Conservation (phyloP, 2,888 invertebrate species). For the Lasioglossum calceatum region DNA sequence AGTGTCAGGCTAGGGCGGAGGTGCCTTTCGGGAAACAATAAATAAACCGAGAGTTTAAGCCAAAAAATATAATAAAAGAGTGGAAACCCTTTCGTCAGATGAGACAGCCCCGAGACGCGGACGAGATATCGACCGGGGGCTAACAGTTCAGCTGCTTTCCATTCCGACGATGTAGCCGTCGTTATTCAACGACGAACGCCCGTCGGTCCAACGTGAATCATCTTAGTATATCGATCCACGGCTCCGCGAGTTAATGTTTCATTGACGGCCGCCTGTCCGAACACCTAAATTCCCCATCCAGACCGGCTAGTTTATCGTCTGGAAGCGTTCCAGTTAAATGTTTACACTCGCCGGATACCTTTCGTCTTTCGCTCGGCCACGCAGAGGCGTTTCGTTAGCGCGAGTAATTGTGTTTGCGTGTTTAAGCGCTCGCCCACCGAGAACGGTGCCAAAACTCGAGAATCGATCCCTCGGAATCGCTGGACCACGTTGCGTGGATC, state of each 20-base stretch:
- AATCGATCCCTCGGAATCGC: slow-evolving; percentile 2
- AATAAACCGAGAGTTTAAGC: neutral
- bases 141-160: neutral
- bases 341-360: slow-evolving; percentile 35
- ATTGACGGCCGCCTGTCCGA: slow-evolving; percentile 26
- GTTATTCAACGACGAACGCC: slow-evolving; percentile 14
- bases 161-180: neutral
- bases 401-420: slow-evolving; percentile 56
- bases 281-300: slow-evolving; percentile 40
- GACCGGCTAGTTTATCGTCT: slow-evolving; percentile 54
- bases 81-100: neutral
- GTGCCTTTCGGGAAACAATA: neutral
- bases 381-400: slow-evolving; percentile 44
- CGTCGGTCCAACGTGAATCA: slow-evolving; percentile 40
- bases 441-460: slow-evolving; percentile 11
- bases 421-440: slow-evolving; percentile 30
- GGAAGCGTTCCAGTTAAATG: slow-evolving; percentile 49
- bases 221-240: slow-evolving; percentile 44
- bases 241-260: slow-evolving; percentile 28
- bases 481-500: neutral
- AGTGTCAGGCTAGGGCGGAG: neutral
- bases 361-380: slow-evolving; percentile 26
- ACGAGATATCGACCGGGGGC: slow-evolving; percentile 34
- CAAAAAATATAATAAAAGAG: neutral
- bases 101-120: neutral